These are phyloP conservation scores for Fistularia commersonii DNA, from an alignment of 2,797 vertebrate genomes.

Conservation along the genomic window DNA sequence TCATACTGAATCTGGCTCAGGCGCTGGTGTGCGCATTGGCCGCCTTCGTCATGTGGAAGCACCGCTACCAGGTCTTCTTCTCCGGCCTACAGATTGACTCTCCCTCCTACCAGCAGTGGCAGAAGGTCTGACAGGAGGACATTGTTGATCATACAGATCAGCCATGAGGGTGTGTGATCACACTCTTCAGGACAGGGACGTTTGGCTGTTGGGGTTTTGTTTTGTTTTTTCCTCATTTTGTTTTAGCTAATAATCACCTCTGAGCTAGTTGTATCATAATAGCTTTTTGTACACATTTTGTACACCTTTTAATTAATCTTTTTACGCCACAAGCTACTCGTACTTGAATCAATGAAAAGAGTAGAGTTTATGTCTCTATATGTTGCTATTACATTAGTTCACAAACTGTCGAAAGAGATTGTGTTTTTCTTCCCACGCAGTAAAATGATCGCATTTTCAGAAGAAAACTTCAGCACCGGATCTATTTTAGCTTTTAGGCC, in stretches of 20 bases:
- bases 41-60: conserved; percentile 94
- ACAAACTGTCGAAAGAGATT: too few relatives aligned
- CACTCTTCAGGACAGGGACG: too few relatives aligned
- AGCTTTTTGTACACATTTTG: conserved; percentile 57
- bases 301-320: conserved; percentile 30
- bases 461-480: too few relatives aligned
- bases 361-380: too few relatives aligned
- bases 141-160: conserved; percentile 5
- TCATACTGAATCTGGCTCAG: conserved; percentile 83
- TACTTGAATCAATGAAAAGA: too few relatives aligned
- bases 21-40: conserved; percentile 81
- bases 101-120: conserved; percentile 61
- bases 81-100: conserved; percentile 77
- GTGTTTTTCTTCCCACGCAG: too few relatives aligned
- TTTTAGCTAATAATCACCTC: conserved; percentile 14
- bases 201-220: conserved; percentile 7
- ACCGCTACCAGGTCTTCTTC: conserved; percentile 94
- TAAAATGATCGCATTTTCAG: too few relatives aligned
- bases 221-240: conserved; percentile 26
- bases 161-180: too few relatives aligned
- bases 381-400: too few relatives aligned
- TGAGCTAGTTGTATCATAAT: conserved; percentile 34
- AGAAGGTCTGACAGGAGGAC: conserved; percentile 63
- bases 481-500: too few relatives aligned
- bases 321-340: too few relatives aligned